These are phyloP conservation scores for Caenorhabditis japonica DNA, from an alignment of 2,888 invertebrate genomes.

Conservation along the genomic window DNA sequence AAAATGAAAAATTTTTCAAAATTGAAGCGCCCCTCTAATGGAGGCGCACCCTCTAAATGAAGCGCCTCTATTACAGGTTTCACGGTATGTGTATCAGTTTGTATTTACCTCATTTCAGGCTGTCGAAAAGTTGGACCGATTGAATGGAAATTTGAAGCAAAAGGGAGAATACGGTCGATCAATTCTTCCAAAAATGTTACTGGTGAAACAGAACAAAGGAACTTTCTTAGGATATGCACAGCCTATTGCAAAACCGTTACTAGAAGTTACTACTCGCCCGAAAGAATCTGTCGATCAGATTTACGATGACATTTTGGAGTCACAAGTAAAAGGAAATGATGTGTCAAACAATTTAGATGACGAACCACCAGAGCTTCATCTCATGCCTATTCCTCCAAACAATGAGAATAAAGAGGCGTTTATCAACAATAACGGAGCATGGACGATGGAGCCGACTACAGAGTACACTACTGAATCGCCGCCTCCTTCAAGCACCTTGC, in stretches of 20 bases:
- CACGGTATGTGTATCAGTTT: too few species aligned
- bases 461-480: slow-evolving; percentile 23
- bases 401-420: slow-evolving; percentile 31
- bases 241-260: slow-evolving; percentile 25
- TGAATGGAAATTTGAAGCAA: slow-evolving; percentile 41
- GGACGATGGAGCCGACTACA: slow-evolving; percentile 42
- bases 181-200: slow-evolving; percentile 42
- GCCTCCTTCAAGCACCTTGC: slow-evolving; percentile 24
- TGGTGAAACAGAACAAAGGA: slow-evolving; percentile 53
- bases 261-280: not conserved
- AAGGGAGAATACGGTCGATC: slow-evolving; percentile 44
- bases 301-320: slow-evolving; percentile 49
- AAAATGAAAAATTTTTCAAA: too few species aligned
- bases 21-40: too few species aligned
- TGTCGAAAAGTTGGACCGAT: slow-evolving; percentile 32
- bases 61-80: too few species aligned
- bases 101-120: too few species aligned
- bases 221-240: slow-evolving; percentile 47
- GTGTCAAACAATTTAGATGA: slow-evolving; percentile 18
- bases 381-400: slow-evolving; percentile 16
- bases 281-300: slow-evolving; percentile 37
- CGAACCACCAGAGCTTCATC: slow-evolving; percentile 2
- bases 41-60: too few species aligned
- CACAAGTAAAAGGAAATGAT: slow-evolving; percentile 31
- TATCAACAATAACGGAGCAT: slow-evolving; percentile 35